Evolutionary conservation across 2,113 vertebrate species (phyloP).

Genomic region (Scortum barcoo): DNA sequence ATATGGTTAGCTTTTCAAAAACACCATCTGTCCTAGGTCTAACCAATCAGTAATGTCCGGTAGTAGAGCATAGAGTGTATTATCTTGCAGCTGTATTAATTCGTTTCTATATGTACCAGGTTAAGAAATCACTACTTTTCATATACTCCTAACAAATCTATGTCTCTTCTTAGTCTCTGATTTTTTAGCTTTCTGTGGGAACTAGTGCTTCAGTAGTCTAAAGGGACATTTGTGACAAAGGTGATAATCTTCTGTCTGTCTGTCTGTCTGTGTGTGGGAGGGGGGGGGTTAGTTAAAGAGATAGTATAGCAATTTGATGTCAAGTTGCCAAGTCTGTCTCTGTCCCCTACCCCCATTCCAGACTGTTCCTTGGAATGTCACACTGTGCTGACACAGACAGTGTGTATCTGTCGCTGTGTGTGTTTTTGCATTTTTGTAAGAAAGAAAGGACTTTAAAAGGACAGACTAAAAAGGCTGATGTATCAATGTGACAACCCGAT

Average conservation of each 20-base stretch:
- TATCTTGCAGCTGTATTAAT: not conserved
- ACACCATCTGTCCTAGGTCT: not conserved
- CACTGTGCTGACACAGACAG: constrained; percentile 61
- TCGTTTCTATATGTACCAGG: not conserved
- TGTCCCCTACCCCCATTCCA: constrained; percentile 55
- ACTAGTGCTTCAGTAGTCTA: not conserved
- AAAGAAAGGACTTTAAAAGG: constrained; percentile 1
- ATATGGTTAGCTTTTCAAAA: not conserved
- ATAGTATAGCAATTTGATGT: constrained; percentile 55
- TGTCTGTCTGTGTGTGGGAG: constrained; percentile 13
- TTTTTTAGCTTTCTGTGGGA: constrained; percentile 22
- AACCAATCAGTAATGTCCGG: not conserved
- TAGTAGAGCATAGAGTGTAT: not conserved
- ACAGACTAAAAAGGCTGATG: not conserved
- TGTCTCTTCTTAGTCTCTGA: not conserved
- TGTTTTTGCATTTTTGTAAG: constrained; percentile 29
- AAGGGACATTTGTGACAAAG: constrained; percentile 51
- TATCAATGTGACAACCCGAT: not conserved
- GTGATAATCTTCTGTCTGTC: constrained; percentile 31
- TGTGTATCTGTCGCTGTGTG: constrained; percentile 13
- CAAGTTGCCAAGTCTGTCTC: constrained; percentile 57
- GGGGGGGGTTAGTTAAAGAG: not conserved
- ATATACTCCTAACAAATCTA: not conserved
- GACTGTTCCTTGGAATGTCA: constrained; percentile 69
- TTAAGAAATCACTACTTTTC: not conserved